These are phyloP conservation scores for Upupa epops DNA, from an alignment of 2,113 vertebrate genomes.

Conservation along the genomic window DNA sequence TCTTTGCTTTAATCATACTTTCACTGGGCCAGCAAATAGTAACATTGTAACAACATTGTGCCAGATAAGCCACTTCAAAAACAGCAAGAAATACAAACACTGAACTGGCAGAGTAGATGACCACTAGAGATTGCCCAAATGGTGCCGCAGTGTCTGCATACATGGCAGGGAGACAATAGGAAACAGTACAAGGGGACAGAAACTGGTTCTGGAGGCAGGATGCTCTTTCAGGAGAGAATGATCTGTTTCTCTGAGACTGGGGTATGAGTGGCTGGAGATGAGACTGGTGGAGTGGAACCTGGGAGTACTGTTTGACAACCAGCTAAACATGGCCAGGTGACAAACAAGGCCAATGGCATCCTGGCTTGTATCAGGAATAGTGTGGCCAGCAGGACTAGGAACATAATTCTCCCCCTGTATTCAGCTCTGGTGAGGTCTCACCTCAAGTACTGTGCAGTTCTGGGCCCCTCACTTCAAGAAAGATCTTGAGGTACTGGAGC, in stretches of 20 bases:
- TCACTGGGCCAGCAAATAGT: conserved; percentile 9
- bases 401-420: too few relatives aligned
- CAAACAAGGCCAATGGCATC: too few relatives aligned
- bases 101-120: not conserved
- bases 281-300: too few relatives aligned
- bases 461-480: too few relatives aligned
- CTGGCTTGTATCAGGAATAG: too few relatives aligned
- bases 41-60: conserved; percentile 5
- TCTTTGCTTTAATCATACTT: not conserved
- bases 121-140: not conserved
- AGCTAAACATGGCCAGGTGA: too few relatives aligned
- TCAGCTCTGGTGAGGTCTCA: too few relatives aligned
- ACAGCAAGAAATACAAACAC: conserved; percentile 32
- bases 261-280: too few relatives aligned
- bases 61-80: conserved; percentile 52
- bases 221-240: not conserved
- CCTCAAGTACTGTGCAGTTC: too few relatives aligned
- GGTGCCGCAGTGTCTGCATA: conserved; percentile 48
- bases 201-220: not conserved
- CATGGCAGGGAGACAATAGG: not conserved
- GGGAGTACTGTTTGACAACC: too few relatives aligned
- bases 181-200: not conserved
- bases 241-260: not conserved
- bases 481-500: too few relatives aligned
- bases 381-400: too few relatives aligned